Base-by-base conservation (phyloP, 2,888 invertebrate species). In the Trichogramma evanescens region DNA sequence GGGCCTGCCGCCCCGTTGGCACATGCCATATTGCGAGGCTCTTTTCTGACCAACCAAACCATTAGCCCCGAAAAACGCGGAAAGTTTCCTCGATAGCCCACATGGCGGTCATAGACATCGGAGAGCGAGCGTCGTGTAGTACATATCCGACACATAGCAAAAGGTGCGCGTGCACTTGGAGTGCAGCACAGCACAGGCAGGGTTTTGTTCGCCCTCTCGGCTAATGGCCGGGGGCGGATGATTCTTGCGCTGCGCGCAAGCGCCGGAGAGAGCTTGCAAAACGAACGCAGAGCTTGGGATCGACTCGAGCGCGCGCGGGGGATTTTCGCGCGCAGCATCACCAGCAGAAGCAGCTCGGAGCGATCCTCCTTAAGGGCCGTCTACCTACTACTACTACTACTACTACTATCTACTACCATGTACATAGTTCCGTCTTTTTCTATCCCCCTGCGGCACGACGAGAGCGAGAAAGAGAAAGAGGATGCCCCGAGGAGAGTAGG, bases 11-110 rank as follows among this genome's bases (percentile, higher is more conserved):
- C n/a, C n/a, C n/a, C n/a, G n/a, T n/a, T n/a, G n/a, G n/a, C n/a
- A n/a, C n/a, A 13, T 13, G 13, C 13, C 13, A 13, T 5, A 41
- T 8, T 3, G 4, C 8, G 50, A 26, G 10, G 4, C 6, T 7
- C 42, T 49, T 13, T 49, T 8, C 4, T 38, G 44, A 13, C 13
- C 13, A 13, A 13, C 13, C 13, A 13, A 13, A 13, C 42, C 42
- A 58, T 58, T 58, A 58, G 42, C 52, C 52, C 52, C 52, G 13
- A 58, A 52, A 58, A 58, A 5, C 13, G 44, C 41, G 44, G 13
- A 13, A 13, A 13, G 13, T 13, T 13, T 13, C 43, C 50, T 44
- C 40, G 6, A 51, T 44, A 10, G 49, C 58, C 58, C 40, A 58
- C 46, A 48, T 53, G 13, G 41, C 50, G 58, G 52, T 9, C 58